Percentiles rank a stretch among this genome's conserved stretches.
phyloP scores from a whole-genome alignment of 2,113 vertebrate species.

The Gnathonemus echidnorhynchus region DNA sequence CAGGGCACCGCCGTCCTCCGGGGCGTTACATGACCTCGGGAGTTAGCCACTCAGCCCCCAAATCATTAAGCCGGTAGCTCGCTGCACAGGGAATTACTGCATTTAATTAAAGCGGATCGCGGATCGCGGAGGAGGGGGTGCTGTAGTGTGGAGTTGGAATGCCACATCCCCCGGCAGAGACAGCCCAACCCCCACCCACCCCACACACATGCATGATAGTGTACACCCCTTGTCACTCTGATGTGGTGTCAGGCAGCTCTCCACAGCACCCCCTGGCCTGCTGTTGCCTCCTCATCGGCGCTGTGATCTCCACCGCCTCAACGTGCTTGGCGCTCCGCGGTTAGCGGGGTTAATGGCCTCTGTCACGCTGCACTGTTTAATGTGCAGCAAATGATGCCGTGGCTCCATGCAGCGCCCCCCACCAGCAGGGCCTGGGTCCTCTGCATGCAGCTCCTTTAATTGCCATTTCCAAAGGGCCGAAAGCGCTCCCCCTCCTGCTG shows the following conservation, averaged over 20 bases:
- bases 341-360: not conserved
- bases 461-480: not conserved
- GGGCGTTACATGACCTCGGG: conserved; percentile 44
- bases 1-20: conserved; percentile 41
- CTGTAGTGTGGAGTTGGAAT: not conserved
- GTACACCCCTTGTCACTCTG: not conserved
- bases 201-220: not conserved
- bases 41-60: conserved; percentile 14
- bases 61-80: conserved; percentile 36
- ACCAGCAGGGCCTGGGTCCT: not conserved
- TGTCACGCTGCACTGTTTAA: not conserved
- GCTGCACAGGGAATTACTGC: conserved; percentile 37
- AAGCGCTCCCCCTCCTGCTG: not conserved
- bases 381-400: not conserved
- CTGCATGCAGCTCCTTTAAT: not conserved
- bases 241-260: not conserved
- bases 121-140: conserved; percentile 18
- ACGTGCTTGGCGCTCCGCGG: not conserved
- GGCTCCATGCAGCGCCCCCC: not conserved
- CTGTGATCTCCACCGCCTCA: not conserved
- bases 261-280: not conserved
- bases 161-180: not conserved
- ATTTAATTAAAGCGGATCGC: conserved; percentile 44
- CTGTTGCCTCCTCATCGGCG: not conserved
- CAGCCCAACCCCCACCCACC: not conserved